Percentiles rank a stretch among this genome's conserved stretches.
Evolutionary conservation across 1,140 invertebrate species (phyloP).

Genomic region (Trichonephila clavata): DNA sequence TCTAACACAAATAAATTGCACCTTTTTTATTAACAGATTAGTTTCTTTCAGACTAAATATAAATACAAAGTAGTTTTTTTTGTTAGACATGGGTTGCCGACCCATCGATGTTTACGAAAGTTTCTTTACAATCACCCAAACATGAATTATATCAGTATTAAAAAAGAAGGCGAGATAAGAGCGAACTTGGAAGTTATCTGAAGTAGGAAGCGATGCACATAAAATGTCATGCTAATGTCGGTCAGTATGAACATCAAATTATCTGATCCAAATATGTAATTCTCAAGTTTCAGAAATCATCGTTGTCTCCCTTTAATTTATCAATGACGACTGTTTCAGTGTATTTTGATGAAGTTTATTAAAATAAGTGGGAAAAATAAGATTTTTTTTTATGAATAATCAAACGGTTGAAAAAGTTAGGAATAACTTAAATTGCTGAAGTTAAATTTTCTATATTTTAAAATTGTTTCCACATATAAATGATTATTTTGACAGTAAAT

Average conservation of each 20-base stretch:
- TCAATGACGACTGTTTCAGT: no score
- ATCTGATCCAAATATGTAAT: background rate
- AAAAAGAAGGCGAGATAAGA: background rate
- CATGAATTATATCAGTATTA: background rate
- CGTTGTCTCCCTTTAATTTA: no score
- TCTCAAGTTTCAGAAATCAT: background rate
- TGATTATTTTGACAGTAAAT: no score
- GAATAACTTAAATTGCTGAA: no score
- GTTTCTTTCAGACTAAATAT: background rate
- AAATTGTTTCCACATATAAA: no score
- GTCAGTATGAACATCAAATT: background rate
- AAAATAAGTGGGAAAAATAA: no score
- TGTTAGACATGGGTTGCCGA: constrained; percentile 1
- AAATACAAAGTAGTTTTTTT: background rate
- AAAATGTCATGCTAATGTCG: background rate
- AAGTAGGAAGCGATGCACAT: background rate
- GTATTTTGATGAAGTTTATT: no score
- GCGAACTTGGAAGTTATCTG: background rate
- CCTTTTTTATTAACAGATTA: background rate
- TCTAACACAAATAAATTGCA: background rate
- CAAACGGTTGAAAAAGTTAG: no score
- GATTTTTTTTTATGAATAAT: no score
- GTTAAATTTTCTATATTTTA: no score
- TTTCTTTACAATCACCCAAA: background rate
- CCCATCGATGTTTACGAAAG: background rate